Conservation (phyloP, 2,888 invertebrate genomes). For the Polydrusus tereticollis region DNA sequence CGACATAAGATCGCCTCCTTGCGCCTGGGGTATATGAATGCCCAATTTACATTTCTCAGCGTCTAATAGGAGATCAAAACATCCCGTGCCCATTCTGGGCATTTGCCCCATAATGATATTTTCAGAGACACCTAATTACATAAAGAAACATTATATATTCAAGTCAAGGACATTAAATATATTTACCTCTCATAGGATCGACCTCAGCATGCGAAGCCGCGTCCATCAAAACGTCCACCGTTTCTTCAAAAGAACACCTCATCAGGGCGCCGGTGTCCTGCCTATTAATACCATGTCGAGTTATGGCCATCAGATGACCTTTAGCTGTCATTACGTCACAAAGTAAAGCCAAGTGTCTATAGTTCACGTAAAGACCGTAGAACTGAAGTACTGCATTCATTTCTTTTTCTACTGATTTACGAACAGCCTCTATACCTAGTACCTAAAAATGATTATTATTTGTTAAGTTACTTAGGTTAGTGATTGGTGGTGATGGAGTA, state of each 20-base stretch:
- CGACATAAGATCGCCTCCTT: slow-evolving; percentile 77
- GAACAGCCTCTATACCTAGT: slow-evolving; percentile 98
- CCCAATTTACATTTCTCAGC: slow-evolving; percentile 99
- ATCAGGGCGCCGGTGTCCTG: slow-evolving; percentile 96
- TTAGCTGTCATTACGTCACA: slow-evolving; percentile 99
- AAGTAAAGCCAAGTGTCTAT: slow-evolving; percentile 97
- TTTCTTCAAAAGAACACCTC: slow-evolving; percentile 99
- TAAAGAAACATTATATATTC: too few species aligned
- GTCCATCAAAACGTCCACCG: slow-evolving; percentile 98
- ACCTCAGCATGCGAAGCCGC: slow-evolving; percentile 98
- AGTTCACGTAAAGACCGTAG: slow-evolving; percentile 99
- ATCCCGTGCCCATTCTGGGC: slow-evolving; percentile 96
- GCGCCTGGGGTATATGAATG: slow-evolving; percentile 91
- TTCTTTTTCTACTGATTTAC: slow-evolving; percentile 99
- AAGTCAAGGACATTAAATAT: too few species aligned
- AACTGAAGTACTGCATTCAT: slow-evolving; percentile 99
- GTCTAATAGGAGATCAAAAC: slow-evolving; percentile 96
- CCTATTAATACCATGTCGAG: slow-evolving; percentile 99
- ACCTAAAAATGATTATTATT: slow-evolving; percentile 70
- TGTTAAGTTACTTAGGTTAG: not conserved
- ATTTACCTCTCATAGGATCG: slow-evolving; percentile 66
- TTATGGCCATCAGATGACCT: slow-evolving; percentile 99
- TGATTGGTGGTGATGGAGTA: not conserved
- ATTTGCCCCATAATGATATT: slow-evolving; percentile 99
- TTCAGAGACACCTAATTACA: slow-evolving; percentile 84